These are phyloP conservation scores for Hirtodrosophila trivittata DNA, from an alignment of 2,888 invertebrate species.

Conservation along the genomic window DNA sequence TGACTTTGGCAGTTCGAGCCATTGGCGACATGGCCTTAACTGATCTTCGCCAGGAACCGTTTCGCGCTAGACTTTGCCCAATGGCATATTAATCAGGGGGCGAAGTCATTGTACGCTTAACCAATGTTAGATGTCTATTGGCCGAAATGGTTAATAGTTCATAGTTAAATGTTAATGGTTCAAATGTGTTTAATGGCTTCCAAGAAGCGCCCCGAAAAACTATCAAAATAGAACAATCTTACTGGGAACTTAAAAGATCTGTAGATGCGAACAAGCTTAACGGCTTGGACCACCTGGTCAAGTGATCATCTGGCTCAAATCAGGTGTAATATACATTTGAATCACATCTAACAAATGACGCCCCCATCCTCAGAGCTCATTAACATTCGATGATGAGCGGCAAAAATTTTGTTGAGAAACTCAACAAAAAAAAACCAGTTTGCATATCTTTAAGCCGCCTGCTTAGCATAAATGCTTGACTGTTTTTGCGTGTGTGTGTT, in stretches of 20 bases:
- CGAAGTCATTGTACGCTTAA: constrained; percentile 65
- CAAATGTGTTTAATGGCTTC: constrained; percentile 60
- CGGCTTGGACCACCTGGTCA: constrained; percentile 58
- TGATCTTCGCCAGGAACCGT: constrained; percentile 45
- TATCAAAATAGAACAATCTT: constrained; percentile 78
- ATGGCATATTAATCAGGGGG: constrained; percentile 64
- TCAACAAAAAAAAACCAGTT: constrained; percentile 55
- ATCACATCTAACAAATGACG: constrained; percentile 61
- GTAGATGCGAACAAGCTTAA: no score
- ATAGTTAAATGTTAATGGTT: constrained; percentile 13
- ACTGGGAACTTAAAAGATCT: constrained; percentile 43
- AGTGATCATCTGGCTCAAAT: constrained; percentile 12
- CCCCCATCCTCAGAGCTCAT: constrained; percentile 61
- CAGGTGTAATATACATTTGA: constrained; percentile 50
- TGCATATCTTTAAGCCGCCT: constrained; percentile 46
- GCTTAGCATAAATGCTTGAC: constrained; percentile 52
- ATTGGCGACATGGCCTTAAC: constrained; percentile 55
- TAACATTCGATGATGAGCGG: constrained; percentile 61
- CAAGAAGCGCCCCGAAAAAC: constrained; percentile 50
- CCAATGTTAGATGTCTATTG: constrained; percentile 43
- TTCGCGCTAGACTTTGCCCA: constrained; percentile 8
- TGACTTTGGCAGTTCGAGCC: constrained; percentile 61
- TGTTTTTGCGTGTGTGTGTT: neutral
- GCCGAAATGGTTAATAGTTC: constrained; percentile 21
- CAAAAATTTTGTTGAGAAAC: constrained; percentile 40